Evolutionary conservation across 2,888 invertebrate species (phyloP), one percentile per base, ranked within the genome.

Genomic region (Brachypalpus laphriformis): DNA sequence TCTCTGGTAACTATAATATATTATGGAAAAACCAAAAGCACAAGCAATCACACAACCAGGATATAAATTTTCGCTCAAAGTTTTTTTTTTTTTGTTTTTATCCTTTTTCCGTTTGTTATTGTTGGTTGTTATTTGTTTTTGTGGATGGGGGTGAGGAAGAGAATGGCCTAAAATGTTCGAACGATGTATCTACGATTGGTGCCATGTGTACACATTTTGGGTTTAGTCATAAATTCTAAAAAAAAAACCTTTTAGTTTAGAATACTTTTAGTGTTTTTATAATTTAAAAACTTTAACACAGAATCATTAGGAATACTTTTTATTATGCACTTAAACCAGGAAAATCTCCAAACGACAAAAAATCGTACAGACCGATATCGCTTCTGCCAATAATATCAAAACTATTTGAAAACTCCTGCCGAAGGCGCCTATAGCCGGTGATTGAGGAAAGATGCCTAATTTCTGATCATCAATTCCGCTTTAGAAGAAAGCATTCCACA

Each of bases 41-140:
- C 87, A 87, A 88, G 88, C 87, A 88, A 88, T 88, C 88, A 88
- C 87, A 88, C 88, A 88, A 87, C 86, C 87, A 82, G 86, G 87
- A 86, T 80, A 88, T 88, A 88, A 87, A 88, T 88, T 87, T 85
- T 87, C 83, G 57, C 63, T 49, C 20, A 42, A 76, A 76, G 65
- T 74, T 87, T 81, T 86, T 70, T 80, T 65, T 66, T 42, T 80
- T 65, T 63, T 66, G 20, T 45, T 61, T 42, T 78, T 45, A 34
- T 78, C 74, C 74, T 65, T 83, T 70, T 80, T 70, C 11, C 37
- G 11, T 82, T 65, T 70, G 40, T 75, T 75, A 31, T 65, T 70
- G 75, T 82, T 70, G 42, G 47, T 40, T 70, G 71, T 18, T 74
- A 61, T 83, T 83, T 78, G 66, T 78, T 74, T 78, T 78, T 14